Percentiles rank a stretch among this genome's conserved stretches.
These are phyloP conservation scores for Aspidoscelis tigris DNA, from an alignment of 2,113 vertebrate species.

Conservation along the genomic window DNA sequence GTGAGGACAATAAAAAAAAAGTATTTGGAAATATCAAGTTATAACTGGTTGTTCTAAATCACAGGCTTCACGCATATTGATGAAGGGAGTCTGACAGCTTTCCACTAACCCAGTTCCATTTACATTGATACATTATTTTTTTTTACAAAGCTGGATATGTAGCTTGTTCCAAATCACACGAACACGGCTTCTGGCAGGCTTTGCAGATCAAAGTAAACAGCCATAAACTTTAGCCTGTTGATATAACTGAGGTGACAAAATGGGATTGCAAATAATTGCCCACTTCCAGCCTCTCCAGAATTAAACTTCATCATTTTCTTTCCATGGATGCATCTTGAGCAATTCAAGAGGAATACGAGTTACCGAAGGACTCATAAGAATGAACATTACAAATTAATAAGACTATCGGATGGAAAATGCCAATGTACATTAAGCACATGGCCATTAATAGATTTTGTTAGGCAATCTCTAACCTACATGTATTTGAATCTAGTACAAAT, in stretches of 20 bases:
- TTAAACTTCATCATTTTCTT: not conserved
- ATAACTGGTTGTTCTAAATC: not conserved
- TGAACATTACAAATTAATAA: not conserved
- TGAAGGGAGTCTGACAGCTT: not conserved
- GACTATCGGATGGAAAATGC: not conserved
- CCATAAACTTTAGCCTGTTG: not conserved
- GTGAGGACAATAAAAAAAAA: not conserved
- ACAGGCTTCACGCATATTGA: not conserved
- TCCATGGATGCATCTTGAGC: not conserved
- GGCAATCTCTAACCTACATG: not conserved
- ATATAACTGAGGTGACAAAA: not conserved
- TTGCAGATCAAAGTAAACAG: not conserved
- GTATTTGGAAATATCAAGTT: not conserved
- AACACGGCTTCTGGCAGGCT: slow-evolving; percentile 2
- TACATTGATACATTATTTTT: not conserved
- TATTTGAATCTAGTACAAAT: not conserved
- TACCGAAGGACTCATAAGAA: not conserved
- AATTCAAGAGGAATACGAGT: not conserved
- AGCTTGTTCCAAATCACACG: not conserved
- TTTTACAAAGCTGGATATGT: not conserved
- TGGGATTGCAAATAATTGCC: not conserved
- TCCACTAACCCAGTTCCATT: not conserved
- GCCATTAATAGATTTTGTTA: not conserved
- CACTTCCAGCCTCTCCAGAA: not conserved
- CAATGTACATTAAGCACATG: not conserved